A percentile compares a stretch with the other conserved stretches of the same genome.
These are phyloP conservation scores for Megalonaias nervosa DNA, from an alignment of 1,140 invertebrate genomes.

Conservation along the genomic window DNA sequence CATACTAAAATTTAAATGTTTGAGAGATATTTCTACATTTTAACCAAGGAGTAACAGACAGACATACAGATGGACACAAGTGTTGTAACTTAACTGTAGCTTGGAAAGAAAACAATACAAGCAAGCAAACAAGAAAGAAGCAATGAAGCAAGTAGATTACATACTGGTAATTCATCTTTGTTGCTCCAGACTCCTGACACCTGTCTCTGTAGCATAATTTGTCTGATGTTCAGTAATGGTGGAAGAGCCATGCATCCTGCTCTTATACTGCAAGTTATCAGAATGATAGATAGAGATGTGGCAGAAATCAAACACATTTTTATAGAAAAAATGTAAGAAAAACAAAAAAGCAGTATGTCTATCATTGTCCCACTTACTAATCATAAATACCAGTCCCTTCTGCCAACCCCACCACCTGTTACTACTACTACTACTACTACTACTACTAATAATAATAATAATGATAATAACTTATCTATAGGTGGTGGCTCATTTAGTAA, in stretches of 20 bases:
- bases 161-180: slow-evolving; percentile 95
- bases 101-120: not conserved
- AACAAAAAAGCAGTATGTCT: no score
- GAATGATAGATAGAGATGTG: slow-evolving; percentile 8
- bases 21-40: no score
- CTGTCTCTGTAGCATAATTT: slow-evolving; percentile 96
- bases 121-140: not conserved
- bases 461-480: no score
- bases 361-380: no score
- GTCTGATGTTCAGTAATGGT: slow-evolving; percentile 93
- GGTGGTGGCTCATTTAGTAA: no score
- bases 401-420: no score
- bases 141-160: slow-evolving; percentile 57
- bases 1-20: no score
- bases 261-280: slow-evolving; percentile 80
- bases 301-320: no score
- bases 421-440: no score
- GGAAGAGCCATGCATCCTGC: slow-evolving; percentile 95
- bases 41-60: not conserved
- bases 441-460: no score
- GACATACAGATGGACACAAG: not conserved
- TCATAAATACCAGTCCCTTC: no score
- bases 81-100: not conserved
- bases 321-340: no score
- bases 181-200: slow-evolving; percentile 94